Percentiles rank a stretch among this genome's conserved stretches.
Evolutionary conservation across 2,113 vertebrate genomes (phyloP).

Genomic region (Petroica traversi): DNA sequence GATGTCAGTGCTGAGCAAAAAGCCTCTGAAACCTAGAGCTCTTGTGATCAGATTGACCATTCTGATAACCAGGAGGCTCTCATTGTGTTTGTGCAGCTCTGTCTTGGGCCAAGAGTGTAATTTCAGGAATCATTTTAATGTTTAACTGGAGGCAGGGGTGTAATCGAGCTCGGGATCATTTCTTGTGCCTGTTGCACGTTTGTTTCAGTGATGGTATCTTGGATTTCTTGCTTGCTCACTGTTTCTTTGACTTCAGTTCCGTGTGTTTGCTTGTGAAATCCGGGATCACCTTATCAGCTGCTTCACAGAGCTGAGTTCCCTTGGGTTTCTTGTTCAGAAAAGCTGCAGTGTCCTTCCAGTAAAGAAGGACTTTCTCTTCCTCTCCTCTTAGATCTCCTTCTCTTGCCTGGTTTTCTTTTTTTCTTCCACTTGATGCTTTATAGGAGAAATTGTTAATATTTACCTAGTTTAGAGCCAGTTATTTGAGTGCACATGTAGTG

Average conservation of each 20-base stretch:
- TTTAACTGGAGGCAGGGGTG: background rate
- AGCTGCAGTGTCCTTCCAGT: background rate
- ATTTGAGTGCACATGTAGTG: background rate
- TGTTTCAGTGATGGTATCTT: slow-evolving; percentile 4
- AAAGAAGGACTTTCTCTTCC: background rate
- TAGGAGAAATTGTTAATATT: background rate
- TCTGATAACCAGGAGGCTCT: background rate
- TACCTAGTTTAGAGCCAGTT: background rate
- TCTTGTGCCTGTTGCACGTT: background rate
- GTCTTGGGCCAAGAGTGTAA: background rate
- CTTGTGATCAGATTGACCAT: background rate
- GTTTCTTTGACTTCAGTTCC: background rate
- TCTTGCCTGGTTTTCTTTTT: background rate
- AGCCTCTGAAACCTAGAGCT: background rate
- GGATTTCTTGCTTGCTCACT: background rate
- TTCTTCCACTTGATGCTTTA: background rate
- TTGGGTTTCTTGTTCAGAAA: background rate
- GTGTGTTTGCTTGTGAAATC: background rate
- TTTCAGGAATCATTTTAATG: background rate
- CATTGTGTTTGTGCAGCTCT: slow-evolving; percentile 1
- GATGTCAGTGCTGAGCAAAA: slow-evolving; percentile 3
- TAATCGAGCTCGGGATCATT: background rate
- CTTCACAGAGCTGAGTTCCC: background rate
- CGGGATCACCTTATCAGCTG: background rate
- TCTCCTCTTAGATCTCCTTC: background rate